Evolutionary conservation across 2,113 vertebrate genomes (phyloP).

Genomic region (Callithrix jacchus): DNA sequence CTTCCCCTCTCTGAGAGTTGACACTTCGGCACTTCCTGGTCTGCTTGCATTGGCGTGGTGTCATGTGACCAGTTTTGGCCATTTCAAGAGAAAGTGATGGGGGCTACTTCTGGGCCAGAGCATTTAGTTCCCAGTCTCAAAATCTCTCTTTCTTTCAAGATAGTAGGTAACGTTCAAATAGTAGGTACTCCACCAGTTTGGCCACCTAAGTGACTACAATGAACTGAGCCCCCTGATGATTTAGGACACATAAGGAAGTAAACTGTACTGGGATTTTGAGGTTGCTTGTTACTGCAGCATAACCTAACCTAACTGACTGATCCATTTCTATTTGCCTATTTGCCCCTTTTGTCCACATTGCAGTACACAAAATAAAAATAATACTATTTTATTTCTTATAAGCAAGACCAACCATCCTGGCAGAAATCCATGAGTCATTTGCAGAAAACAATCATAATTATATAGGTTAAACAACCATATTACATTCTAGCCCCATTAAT

Average conservation of each 20-base stretch:
- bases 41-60: background rate
- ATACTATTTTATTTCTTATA: background rate
- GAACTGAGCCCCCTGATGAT: background rate
- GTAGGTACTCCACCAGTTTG: background rate
- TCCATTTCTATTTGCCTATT: background rate
- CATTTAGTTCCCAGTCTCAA: background rate
- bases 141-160: background rate
- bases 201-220: background rate
- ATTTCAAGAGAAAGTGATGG: background rate
- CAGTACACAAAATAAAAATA: slow-evolving; percentile 21
- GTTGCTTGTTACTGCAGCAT: background rate
- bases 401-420: background rate
- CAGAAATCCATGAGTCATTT: background rate
- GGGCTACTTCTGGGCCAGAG: background rate
- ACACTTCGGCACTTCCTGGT: background rate
- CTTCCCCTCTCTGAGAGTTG: background rate
- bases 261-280: background rate
- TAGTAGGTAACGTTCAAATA: background rate
- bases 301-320: background rate
- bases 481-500: background rate
- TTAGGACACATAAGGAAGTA: background rate
- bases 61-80: background rate
- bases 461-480: background rate
- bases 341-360: background rate
- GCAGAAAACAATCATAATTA: background rate